Conservation (phyloP, 1,140 invertebrate genomes). For the Dermatophagoides farinae region DNA sequence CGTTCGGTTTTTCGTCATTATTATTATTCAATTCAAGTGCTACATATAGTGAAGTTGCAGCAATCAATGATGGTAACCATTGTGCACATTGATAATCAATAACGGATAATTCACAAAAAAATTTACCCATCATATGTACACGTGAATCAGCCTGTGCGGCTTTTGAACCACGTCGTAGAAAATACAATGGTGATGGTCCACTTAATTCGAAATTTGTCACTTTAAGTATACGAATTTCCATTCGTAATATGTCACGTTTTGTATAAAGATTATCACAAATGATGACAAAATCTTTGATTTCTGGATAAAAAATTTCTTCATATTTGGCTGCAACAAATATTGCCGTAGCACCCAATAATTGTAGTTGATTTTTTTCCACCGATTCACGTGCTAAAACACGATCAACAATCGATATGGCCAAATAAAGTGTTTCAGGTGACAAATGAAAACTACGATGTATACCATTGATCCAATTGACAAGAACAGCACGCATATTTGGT, state of each 20-base stretch:
- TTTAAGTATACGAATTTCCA: conserved; percentile 31
- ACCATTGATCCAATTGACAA: conserved; percentile 84
- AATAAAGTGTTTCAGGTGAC: conserved; percentile 69
- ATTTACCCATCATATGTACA: conserved; percentile 73
- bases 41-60: conserved; percentile 49
- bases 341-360: conserved; percentile 76
- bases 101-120: conserved; percentile 65
- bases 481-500: conserved; percentile 60
- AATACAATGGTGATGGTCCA: conserved; percentile 63
- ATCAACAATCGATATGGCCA: conserved; percentile 71
- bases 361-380: conserved; percentile 46
- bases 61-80: conserved; percentile 54
- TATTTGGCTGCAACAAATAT: conserved; percentile 86
- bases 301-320: conserved; percentile 97
- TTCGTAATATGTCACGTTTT: conserved; percentile 15
- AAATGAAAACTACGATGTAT: conserved; percentile 71
- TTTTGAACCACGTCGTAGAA: conserved; percentile 59
- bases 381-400: conserved; percentile 45
- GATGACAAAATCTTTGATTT: conserved; percentile 49
- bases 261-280: conserved; percentile 13
- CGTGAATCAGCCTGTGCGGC: conserved; percentile 42
- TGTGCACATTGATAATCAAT: conserved; percentile 61
- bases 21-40: conserved; percentile 30
- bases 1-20: neutral
- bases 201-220: conserved; percentile 57